Conservation (phyloP, 2,797 vertebrate genomes). For the Tolypeutes matacus region DNA sequence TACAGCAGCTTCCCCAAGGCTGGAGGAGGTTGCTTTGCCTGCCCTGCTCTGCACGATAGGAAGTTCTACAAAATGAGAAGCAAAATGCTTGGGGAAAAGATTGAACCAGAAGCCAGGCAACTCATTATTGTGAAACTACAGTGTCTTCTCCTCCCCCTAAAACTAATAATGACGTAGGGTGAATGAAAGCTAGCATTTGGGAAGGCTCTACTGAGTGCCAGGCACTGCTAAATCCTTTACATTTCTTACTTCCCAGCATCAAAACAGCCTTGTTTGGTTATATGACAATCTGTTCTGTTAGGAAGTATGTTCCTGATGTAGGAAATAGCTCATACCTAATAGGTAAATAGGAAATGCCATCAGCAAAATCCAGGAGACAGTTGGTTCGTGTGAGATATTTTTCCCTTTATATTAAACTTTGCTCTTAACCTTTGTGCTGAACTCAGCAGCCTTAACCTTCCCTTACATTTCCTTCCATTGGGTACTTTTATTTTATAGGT, state of each 20-base stretch:
- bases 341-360: accelerated
- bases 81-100: neutral
- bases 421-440: neutral
- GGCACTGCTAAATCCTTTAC: accelerated
- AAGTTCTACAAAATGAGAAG: neutral
- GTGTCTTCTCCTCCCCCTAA: neutral
- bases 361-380: accelerated
- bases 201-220: neutral
- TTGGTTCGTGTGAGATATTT: neutral
- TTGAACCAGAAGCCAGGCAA: neutral
- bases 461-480: accelerated
- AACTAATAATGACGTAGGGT: accelerated
- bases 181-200: neutral
- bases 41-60: neutral
- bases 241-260: neutral
- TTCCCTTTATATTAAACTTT: neutral
- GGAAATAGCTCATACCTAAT: no score
- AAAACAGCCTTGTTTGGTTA: neutral
- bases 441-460: neutral
- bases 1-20: constrained; percentile 50
- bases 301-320: neutral
- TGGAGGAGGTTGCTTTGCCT: neutral
- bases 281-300: neutral
- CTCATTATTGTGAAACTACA: neutral
- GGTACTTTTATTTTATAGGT: neutral